phyloP scores from a whole-genome alignment of 2,797 vertebrate genomes.

The Esox masquinongy region DNA sequence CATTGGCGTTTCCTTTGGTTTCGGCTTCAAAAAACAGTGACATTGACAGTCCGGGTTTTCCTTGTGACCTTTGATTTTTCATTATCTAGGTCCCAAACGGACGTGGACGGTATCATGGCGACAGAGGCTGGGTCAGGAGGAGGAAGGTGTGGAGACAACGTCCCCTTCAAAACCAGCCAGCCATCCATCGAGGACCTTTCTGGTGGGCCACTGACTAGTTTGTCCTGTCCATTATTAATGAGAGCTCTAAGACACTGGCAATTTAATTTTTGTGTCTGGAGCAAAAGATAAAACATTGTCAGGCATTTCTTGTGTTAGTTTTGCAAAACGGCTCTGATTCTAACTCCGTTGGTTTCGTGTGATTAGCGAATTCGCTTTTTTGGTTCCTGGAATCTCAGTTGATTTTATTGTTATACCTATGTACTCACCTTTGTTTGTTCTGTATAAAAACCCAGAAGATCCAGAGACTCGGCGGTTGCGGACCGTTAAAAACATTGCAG shows the following conservation, averaged over 20 bases:
- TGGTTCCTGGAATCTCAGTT: too few relatives aligned
- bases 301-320: too few relatives aligned
- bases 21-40: too few relatives aligned
- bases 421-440: background rate
- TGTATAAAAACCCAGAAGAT: constrained; percentile 74
- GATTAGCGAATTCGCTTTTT: too few relatives aligned
- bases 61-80: constrained; percentile 28
- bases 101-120: constrained; percentile 81
- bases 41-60: background rate
- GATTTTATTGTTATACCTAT: background rate
- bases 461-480: constrained; percentile 88
- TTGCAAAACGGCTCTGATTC: too few relatives aligned
- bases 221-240: background rate
- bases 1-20: too few relatives aligned
- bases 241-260: background rate
- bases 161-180: constrained; percentile 78
- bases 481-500: constrained; percentile 96
- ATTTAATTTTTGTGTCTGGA: background rate
- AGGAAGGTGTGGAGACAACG: constrained; percentile 77
- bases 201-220: constrained; percentile 66
- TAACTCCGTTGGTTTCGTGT: too few relatives aligned
- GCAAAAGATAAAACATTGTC: too few relatives aligned
- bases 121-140: constrained; percentile 77
- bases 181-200: constrained; percentile 87
- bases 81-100: constrained; percentile 86